Evolutionary conservation across 2,113 vertebrate genomes (phyloP).

Genomic region (Lichenostomus cassidix): DNA sequence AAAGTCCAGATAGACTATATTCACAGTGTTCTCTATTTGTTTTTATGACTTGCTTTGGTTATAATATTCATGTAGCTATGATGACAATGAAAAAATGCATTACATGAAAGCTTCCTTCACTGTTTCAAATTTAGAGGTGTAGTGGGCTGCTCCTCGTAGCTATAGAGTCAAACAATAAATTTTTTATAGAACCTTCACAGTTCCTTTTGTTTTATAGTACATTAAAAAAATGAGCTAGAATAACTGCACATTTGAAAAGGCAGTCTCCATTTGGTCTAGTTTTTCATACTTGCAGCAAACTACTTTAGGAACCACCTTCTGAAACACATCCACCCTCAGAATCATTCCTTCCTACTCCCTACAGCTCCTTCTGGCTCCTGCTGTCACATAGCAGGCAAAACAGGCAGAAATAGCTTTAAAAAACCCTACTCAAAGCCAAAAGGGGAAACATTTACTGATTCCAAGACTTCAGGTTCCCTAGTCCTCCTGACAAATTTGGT

Average conservation of each 20-base stretch:
- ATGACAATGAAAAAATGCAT: not conserved
- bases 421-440: not conserved
- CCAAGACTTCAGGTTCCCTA: not conserved
- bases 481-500: not conserved
- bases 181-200: not conserved
- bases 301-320: constrained; percentile 31
- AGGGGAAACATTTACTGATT: not conserved
- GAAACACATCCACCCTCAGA: constrained; percentile 17
- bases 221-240: not conserved
- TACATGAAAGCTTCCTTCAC: not conserved
- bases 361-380: not conserved
- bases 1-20: not conserved
- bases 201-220: not conserved
- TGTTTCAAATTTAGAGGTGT: not conserved
- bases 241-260: not conserved
- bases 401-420: not conserved
- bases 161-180: not conserved
- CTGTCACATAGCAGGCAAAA: not conserved
- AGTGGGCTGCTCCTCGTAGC: not conserved
- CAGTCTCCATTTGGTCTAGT: not conserved
- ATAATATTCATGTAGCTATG: not conserved
- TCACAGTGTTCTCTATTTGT: not conserved
- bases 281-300: not conserved
- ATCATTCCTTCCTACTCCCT: not conserved
- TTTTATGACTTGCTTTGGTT: not conserved